A percentile compares a stretch with the other conserved stretches of the same genome.
Evolutionary conservation across 2,797 vertebrate genomes (phyloP).

Genomic region (Poecilia velifera): DNA sequence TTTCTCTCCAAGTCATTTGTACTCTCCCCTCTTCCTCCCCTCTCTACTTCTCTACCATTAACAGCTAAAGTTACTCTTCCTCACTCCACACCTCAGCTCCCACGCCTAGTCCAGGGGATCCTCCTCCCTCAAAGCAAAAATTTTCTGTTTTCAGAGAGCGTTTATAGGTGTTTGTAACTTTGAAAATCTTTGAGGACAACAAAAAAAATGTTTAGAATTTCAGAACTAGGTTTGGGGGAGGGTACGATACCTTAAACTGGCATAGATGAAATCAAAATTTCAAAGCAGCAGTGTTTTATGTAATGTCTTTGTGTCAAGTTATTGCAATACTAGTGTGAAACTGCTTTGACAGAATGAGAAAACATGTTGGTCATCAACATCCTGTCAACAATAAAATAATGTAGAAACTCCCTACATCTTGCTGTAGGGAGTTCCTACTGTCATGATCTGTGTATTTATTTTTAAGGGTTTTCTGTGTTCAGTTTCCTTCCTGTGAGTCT

Average conservation of each 20-base stretch:
- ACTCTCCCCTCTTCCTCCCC: constrained; percentile 7
- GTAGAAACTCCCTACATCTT: no score
- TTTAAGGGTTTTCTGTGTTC: no score
- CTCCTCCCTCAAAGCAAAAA: constrained; percentile 26
- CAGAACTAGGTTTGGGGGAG: background rate
- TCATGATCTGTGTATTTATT: no score
- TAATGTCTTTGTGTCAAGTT: background rate
- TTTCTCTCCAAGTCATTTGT: constrained; percentile 69
- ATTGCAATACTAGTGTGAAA: background rate
- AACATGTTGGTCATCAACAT: background rate
- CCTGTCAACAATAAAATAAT: background rate
- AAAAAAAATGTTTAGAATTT: background rate
- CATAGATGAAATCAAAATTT: background rate
- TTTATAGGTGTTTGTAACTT: constrained; percentile 10
- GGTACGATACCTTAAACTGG: background rate
- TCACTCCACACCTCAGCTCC: constrained; percentile 21
- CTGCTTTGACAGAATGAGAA: background rate
- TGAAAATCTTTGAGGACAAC: background rate
- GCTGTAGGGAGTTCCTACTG: no score
- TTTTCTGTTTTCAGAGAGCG: constrained; percentile 40
- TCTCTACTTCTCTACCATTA: constrained; percentile 61
- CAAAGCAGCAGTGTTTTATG: background rate
- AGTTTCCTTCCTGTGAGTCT: no score
- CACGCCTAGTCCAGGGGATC: constrained; percentile 25
- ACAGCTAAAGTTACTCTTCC: constrained; percentile 71